These are phyloP conservation scores for Neuroterus valhalla DNA, from an alignment of 1,140 invertebrate species.

Conservation along the genomic window DNA sequence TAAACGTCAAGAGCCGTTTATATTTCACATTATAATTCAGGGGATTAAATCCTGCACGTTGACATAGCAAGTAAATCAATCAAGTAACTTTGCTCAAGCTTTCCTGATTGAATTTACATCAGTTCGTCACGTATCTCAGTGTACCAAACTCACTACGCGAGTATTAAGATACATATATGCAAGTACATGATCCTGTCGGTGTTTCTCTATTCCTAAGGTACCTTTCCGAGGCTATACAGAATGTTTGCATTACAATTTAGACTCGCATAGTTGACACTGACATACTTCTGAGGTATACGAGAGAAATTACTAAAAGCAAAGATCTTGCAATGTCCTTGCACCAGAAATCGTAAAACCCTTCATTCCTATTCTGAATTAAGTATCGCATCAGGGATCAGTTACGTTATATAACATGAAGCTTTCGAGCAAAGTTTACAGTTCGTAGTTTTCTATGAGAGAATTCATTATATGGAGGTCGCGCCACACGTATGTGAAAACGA, in stretches of 20 bases:
- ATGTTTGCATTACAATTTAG: background rate
- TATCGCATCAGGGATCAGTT: too few relatives aligned
- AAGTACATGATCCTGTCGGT: conserved; percentile 18
- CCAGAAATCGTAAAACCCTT: too few relatives aligned
- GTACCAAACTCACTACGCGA: conserved; percentile 3
- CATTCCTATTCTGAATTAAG: too few relatives aligned
- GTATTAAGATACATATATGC: conserved; percentile 25
- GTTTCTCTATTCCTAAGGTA: conserved; percentile 7
- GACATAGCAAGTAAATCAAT: conserved; percentile 32
- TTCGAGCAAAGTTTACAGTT: too few relatives aligned
- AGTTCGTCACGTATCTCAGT: conserved; percentile 35
- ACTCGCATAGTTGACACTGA: background rate
- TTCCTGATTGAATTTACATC: conserved; percentile 43
- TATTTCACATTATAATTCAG: conserved; percentile 26
- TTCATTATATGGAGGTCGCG: conserved; percentile 17
- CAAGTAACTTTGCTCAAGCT: conserved; percentile 34
- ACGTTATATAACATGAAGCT: too few relatives aligned
- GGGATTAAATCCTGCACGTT: conserved; percentile 23
- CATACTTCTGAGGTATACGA: conserved; percentile 5
- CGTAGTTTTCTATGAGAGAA: background rate
- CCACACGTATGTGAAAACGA: conserved; percentile 17
- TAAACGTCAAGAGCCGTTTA: conserved; percentile 16
- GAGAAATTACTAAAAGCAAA: conserved; percentile 1
- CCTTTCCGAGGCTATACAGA: background rate
- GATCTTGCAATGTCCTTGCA: background rate